Percentiles rank a stretch among this genome's conserved stretches.
These are phyloP conservation scores for Microctonus hyperodae DNA, from an alignment of 2,888 invertebrate genomes.

Conservation along the genomic window DNA sequence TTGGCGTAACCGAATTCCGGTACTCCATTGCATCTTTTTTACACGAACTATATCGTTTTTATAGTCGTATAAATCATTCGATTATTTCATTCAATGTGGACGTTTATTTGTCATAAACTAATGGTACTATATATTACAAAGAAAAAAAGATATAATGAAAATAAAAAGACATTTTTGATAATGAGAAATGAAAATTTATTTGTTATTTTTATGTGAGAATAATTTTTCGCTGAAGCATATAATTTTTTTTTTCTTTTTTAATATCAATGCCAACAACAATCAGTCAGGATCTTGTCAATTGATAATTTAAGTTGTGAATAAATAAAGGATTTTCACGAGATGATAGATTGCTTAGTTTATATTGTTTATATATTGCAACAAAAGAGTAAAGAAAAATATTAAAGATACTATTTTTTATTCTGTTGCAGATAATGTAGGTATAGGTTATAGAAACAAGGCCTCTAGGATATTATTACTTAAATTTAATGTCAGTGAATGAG, in stretches of 20 bases:
- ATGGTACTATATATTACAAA: neutral
- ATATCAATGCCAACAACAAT: conserved; percentile 37
- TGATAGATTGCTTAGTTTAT: no score
- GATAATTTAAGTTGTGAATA: no score
- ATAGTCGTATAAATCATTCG: conserved; percentile 25
- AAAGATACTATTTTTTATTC: conserved; percentile 32
- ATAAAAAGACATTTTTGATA: neutral
- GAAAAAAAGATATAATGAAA: neutral
- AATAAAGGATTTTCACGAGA: neutral
- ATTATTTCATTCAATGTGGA: neutral
- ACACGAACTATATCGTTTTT: neutral
- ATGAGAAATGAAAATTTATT: neutral
- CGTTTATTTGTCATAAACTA: neutral
- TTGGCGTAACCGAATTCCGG: conserved; percentile 25
- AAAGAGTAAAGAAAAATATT: neutral
- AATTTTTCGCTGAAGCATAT: neutral
- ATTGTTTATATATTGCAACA: neutral
- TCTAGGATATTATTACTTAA: conserved; percentile 54
- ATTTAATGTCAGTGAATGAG: conserved; percentile 62
- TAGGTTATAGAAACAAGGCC: conserved; percentile 60
- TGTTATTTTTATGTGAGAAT: no score
- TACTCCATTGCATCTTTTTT: conserved; percentile 1
- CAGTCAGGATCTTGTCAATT: conserved; percentile 29
- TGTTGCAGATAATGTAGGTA: conserved; percentile 63
- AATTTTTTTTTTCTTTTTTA: neutral